Evolutionary conservation across 1,140 invertebrate genomes (phyloP).

Genomic region (Drosophila grimshawi): DNA sequence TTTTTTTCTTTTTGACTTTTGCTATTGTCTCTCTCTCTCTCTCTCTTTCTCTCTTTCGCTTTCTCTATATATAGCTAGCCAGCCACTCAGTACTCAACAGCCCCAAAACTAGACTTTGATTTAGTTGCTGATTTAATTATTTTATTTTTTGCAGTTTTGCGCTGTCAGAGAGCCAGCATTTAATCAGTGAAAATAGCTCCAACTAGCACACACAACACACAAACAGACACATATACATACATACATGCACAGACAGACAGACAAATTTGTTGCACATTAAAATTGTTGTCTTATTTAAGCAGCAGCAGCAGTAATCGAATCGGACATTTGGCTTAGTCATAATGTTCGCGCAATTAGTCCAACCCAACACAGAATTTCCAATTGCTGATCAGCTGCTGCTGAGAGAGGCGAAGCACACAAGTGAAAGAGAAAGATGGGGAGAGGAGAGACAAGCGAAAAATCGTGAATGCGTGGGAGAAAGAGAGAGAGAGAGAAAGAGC

Average conservation of each 20-base stretch:
- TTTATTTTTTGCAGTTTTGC: constrained; percentile 19
- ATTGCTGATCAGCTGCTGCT: constrained; percentile 34
- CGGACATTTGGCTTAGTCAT: constrained; percentile 72
- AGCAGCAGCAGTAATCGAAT: constrained; percentile 39
- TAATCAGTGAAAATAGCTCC: constrained; percentile 1
- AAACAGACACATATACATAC: background rate
- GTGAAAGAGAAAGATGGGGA: background rate
- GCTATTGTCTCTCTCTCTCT: constrained; percentile 35
- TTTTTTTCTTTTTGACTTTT: constrained; percentile 33
- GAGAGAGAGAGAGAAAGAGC: background rate
- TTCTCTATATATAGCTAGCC: constrained; percentile 60
- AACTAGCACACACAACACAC: background rate
- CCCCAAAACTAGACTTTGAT: constrained; percentile 53
- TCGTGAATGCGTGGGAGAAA: constrained; percentile 29
- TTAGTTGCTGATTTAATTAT: constrained; percentile 31
- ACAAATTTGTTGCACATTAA: background rate
- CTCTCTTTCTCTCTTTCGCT: too few relatives aligned
- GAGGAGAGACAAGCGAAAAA: background rate
- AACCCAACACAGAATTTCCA: constrained; percentile 38
- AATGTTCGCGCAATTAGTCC: constrained; percentile 72
- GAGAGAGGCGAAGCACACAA: background rate
- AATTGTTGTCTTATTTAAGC: constrained; percentile 16
- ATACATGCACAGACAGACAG: background rate
- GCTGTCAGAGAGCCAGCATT: constrained; percentile 13
- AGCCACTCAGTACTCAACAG: constrained; percentile 29